Evolutionary conservation across 1,140 invertebrate genomes (phyloP).

Genomic region (Aphelenchoides fujianensis): DNA sequence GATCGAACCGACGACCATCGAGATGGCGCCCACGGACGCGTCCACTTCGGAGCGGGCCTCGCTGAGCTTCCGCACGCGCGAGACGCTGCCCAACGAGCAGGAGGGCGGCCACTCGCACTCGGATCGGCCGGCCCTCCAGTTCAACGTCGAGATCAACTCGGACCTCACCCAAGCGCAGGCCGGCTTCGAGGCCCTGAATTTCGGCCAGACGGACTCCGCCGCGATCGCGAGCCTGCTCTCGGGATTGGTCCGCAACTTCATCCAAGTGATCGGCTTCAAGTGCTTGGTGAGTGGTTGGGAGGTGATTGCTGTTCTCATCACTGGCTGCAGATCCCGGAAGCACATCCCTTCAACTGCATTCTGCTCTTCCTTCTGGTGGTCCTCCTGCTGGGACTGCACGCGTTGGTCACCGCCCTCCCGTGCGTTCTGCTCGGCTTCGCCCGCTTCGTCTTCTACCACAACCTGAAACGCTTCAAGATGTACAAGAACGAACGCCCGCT

Average conservation of each 20-base stretch:
- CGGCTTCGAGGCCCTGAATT: neutral
- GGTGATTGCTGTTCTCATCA: neutral
- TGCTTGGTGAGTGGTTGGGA: neutral
- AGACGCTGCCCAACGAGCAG: neutral
- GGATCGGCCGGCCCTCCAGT: neutral
- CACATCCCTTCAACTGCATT: neutral
- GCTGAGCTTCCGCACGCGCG: neutral
- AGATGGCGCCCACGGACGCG: neutral
- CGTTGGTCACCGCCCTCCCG: neutral
- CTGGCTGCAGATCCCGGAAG: neutral
- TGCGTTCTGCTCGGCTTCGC: neutral
- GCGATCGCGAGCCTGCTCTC: neutral
- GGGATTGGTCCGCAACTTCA: neutral
- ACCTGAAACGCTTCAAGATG: neutral
- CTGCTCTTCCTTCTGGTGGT: neutral
- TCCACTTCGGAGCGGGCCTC: neutral
- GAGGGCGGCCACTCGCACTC: neutral
- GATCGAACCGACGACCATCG: neutral
- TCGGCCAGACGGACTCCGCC: neutral
- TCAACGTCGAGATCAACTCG: conserved; percentile 8
- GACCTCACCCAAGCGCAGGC: neutral
- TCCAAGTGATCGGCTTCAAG: neutral
- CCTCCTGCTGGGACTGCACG: neutral
- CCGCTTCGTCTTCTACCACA: neutral
- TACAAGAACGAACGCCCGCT: neutral